Evolutionary conservation across 2,888 invertebrate species (phyloP).

Genomic region (Leptinotarsa rubiginosa): DNA sequence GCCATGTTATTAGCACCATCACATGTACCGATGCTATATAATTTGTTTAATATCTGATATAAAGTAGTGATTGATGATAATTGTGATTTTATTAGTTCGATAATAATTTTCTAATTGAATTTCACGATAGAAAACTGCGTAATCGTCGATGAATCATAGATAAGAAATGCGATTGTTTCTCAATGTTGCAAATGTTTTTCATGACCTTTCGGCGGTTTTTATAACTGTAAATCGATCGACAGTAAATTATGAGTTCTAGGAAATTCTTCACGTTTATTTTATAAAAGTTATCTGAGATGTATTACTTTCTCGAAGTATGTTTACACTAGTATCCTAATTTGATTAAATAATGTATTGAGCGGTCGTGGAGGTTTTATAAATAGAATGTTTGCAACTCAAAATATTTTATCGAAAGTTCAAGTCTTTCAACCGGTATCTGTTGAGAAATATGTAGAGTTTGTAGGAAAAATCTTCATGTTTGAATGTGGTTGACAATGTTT

Average conservation of each 20-base stretch:
- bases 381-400: neutral
- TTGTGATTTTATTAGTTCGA: too few species aligned
- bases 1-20: too few species aligned
- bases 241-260: neutral
- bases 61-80: too few species aligned
- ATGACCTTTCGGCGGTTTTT: neutral
- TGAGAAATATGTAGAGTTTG: too few species aligned
- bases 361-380: neutral
- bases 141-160: neutral
- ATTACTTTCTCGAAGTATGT: neutral
- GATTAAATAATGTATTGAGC: neutral
- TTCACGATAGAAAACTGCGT: neutral
- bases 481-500: too few species aligned
- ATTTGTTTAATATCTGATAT: too few species aligned
- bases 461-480: too few species aligned
- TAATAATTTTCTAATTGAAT: too few species aligned
- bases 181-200: neutral
- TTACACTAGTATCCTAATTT: neutral
- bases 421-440: neutral
- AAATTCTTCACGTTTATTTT: constrained; percentile 3
- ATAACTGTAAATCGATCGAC: neutral
- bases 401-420: neutral
- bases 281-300: neutral
- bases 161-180: constrained; percentile 9
- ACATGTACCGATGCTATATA: too few species aligned